Evolutionary conservation across 2,113 vertebrate species (phyloP), one percentile per base, ranked within the genome.

Genomic region (Labrus mixtus): DNA sequence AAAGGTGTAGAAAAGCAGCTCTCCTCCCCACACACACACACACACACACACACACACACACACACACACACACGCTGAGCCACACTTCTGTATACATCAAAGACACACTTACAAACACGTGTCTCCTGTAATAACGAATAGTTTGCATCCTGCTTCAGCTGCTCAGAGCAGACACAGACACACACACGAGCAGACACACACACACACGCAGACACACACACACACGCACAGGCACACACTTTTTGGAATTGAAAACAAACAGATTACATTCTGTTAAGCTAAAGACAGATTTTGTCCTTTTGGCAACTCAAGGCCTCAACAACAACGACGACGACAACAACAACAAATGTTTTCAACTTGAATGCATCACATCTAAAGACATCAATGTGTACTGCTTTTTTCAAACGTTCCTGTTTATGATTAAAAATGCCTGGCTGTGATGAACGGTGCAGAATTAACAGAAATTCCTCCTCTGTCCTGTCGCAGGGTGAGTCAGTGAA

Each of bases 401-500:
- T 17, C 9, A 51, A 10, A 43, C 6, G 37, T 19, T 60, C 0
- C 13, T 60, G 58, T 61, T 62, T 41, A 4, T 65, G 6, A 29
- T 36, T 16, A 7, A 10, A 66, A 79, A 20, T 56, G 23, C 33
- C n/a, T 33, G 66, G 57, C 58, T 69, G 6, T 43, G 1, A 68
- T 62, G 23, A 76, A 70, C 63, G 48, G 51, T 56, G 59, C 33
- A 57, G 73, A 64, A 76, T 82, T 91, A 87, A 89, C 78, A 69
- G 67, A 81, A 82, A 81, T 79, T 65, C 84, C 78, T 53, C 58
- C 15, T 82, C 43, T 87, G 76, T 85, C 81, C 61, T 88, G 60
- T 91, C 73, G 46, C 93, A 99, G 98, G 97, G 98, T 61, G 98
- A 99, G 95, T 98, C 98, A 56, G 97, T 99, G 89, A 99, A 99